Percentiles rank a stretch among this genome's conserved stretches.
These are phyloP conservation scores for Meloe dianella DNA, from an alignment of 2,888 invertebrate genomes.

Conservation along the genomic window DNA sequence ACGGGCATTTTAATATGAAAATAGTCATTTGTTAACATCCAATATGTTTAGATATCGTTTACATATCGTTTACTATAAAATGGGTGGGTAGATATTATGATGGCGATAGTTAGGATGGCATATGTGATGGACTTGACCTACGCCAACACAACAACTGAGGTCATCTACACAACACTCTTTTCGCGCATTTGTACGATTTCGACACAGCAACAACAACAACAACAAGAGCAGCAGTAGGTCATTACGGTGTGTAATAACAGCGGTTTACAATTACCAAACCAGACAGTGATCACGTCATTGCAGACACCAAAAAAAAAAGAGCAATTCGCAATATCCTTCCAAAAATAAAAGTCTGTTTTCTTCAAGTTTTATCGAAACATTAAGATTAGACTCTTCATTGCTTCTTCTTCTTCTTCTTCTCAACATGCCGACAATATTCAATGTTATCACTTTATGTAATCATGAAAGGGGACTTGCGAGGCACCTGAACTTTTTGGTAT, in stretches of 20 bases:
- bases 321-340: not conserved
- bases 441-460: conserved; percentile 4
- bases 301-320: conserved; percentile 14
- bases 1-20: not conserved
- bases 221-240: conserved; percentile 31
- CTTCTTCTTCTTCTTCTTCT: not conserved
- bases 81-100: conserved; percentile 13
- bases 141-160: conserved; percentile 39
- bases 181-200: conserved; percentile 34
- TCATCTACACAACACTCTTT: conserved; percentile 34
- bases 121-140: conserved; percentile 40
- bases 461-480: not conserved
- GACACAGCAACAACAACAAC: conserved; percentile 10
- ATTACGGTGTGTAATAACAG: conserved; percentile 24
- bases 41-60: not conserved
- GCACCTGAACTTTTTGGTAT: conserved; percentile 11
- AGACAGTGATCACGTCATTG: conserved; percentile 25
- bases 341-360: not conserved
- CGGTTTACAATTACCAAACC: conserved; percentile 29
- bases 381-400: not conserved
- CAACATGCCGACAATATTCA: conserved; percentile 5
- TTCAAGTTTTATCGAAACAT: not conserved
- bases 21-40: conserved; percentile 3
- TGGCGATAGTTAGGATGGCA: conserved; percentile 17
- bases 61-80: not conserved